Conservation (phyloP, 2,888 invertebrate species). For the Flexamia atlantica region DNA sequence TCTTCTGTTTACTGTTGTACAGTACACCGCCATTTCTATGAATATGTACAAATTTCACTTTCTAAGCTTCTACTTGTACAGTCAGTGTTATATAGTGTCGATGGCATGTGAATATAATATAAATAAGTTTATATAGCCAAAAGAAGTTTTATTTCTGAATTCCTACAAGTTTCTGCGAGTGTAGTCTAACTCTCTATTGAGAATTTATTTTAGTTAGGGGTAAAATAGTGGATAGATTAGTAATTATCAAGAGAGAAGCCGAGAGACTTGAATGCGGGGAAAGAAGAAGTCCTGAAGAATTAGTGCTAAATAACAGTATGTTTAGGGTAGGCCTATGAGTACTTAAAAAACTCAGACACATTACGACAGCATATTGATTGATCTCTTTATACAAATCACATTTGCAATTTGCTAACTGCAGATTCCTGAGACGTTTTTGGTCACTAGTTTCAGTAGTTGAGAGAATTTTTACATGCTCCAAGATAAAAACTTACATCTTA, state of each 20-base stretch:
- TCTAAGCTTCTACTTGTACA: conserved; percentile 69
- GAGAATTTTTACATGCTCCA: too few species aligned
- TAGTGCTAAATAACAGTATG: too few species aligned
- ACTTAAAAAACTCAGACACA: too few species aligned
- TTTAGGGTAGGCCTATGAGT: too few species aligned
- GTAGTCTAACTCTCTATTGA: not conserved
- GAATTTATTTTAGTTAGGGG: not conserved
- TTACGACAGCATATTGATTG: too few species aligned
- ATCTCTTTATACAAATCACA: too few species aligned
- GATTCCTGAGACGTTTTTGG: too few species aligned
- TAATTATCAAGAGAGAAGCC: not conserved
- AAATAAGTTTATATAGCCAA: conserved; percentile 70
- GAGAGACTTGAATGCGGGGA: not conserved
- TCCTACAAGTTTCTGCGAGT: conserved; percentile 24
- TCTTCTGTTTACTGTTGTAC: conserved; percentile 23
- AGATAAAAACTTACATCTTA: too few species aligned
- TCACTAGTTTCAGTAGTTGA: too few species aligned
- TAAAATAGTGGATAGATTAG: not conserved
- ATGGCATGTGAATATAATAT: conserved; percentile 70
- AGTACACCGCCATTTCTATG: conserved; percentile 40
- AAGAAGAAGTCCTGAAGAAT: not conserved
- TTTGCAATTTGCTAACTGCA: too few species aligned
- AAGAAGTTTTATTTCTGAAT: conserved; percentile 48
- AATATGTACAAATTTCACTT: conserved; percentile 64
- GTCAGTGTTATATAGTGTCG: conserved; percentile 70